Conservation (phyloP, 2,797 vertebrate genomes). For the Crocidura indochinensis region DNA sequence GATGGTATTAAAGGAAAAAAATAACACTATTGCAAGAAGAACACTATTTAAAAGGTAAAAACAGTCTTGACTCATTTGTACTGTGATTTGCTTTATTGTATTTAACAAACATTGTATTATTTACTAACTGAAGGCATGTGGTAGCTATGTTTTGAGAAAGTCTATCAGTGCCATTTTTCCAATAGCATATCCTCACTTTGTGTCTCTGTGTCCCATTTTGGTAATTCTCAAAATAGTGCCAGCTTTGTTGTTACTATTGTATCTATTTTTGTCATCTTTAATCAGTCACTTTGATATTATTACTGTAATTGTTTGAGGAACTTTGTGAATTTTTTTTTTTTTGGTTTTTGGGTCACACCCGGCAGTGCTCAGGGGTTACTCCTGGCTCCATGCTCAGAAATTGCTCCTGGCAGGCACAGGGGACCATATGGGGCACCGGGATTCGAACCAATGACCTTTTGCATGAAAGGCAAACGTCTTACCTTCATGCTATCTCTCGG, state of each 20-base stretch:
- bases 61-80: background rate
- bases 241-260: background rate
- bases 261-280: background rate
- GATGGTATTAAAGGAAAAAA: conserved; percentile 69
- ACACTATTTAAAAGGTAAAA: conserved; percentile 31
- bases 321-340: too few species aligned
- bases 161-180: background rate
- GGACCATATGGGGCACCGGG: too few species aligned
- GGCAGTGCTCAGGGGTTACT: too few species aligned
- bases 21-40: conserved; percentile 46
- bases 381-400: too few species aligned
- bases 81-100: background rate
- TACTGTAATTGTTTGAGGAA: background rate
- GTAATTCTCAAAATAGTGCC: background rate
- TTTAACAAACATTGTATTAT: background rate
- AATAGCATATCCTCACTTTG: background rate
- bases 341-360: too few species aligned
- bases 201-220: background rate
- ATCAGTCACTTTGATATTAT: background rate
- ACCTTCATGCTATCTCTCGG: too few species aligned
- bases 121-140: background rate
- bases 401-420: too few species aligned
- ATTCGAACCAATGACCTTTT: too few species aligned
- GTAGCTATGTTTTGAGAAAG: background rate
- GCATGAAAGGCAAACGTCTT: too few species aligned